Evolutionary conservation across 2,888 invertebrate genomes (phyloP).

Genomic region (Agapostemon virescens): DNA sequence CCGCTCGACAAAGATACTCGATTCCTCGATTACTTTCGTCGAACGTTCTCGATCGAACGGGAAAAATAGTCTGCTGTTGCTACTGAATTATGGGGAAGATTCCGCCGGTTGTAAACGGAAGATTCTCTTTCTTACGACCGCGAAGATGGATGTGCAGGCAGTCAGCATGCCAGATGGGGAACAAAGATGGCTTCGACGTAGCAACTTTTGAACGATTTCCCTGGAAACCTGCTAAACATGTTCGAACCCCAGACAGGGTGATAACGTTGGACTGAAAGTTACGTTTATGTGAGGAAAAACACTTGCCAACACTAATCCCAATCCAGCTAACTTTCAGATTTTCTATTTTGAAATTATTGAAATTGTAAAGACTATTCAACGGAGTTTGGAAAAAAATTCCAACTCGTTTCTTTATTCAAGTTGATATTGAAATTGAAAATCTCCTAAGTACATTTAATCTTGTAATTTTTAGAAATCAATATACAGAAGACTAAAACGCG

Average conservation of each 20-base stretch:
- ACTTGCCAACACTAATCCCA: neutral
- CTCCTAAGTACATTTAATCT: neutral
- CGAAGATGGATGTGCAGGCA: neutral
- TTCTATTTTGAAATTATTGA: neutral
- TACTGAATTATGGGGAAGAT: conserved; percentile 57
- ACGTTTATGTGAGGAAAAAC: neutral
- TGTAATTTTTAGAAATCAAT: no score
- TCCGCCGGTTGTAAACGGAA: conserved; percentile 35
- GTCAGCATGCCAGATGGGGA: conserved; percentile 5
- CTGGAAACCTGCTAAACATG: neutral
- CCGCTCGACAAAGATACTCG: conserved; percentile 37
- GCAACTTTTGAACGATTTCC: neutral
- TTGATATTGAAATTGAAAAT: neutral
- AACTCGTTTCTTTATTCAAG: neutral
- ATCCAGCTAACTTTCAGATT: neutral
- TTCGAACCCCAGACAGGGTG: neutral
- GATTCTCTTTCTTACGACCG: conserved; percentile 3
- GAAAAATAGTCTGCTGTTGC: conserved; percentile 19
- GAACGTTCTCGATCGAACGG: conserved; percentile 21
- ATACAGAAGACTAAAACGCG: no score
- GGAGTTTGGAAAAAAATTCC: no score
- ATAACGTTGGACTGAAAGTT: neutral
- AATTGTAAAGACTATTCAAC: neutral
- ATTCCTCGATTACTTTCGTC: conserved; percentile 44
- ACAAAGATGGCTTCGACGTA: conserved; percentile 18